A percentile compares a stretch with the other conserved stretches of the same genome.
phyloP scores from a whole-genome alignment of 2,797 vertebrate species.

The Lutjanus campechanus region DNA sequence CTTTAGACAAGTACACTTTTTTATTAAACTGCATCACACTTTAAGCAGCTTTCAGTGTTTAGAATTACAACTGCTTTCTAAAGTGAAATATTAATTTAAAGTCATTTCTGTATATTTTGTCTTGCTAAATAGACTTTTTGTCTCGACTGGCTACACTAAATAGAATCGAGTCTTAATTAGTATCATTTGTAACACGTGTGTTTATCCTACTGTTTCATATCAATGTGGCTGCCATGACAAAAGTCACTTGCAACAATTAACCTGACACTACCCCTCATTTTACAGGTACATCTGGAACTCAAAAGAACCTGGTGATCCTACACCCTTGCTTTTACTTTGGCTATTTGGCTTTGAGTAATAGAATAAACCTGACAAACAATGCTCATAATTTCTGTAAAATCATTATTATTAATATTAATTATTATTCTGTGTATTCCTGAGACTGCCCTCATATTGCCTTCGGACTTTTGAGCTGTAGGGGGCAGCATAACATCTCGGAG shows the following conservation, averaged over 20 bases:
- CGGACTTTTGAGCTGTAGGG: constrained; percentile 6
- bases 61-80: neutral
- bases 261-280: neutral
- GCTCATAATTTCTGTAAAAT: neutral
- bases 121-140: neutral
- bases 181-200: no score
- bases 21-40: neutral
- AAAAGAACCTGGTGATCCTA: neutral
- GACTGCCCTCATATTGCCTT: no score
- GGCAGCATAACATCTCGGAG: constrained; percentile 7
- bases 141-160: no score
- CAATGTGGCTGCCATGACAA: no score
- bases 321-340: neutral
- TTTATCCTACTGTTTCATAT: no score
- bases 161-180: no score
- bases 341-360: neutral
- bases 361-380: neutral
- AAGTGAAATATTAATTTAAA: neutral
- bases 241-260: no score
- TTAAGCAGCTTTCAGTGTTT: neutral
- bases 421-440: no score
- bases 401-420: no score
- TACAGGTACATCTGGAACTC: neutral
- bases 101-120: neutral
- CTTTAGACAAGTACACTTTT: no score